phyloP scores from a whole-genome alignment of 2,888 invertebrate genomes.

The Anticlea derivata region DNA sequence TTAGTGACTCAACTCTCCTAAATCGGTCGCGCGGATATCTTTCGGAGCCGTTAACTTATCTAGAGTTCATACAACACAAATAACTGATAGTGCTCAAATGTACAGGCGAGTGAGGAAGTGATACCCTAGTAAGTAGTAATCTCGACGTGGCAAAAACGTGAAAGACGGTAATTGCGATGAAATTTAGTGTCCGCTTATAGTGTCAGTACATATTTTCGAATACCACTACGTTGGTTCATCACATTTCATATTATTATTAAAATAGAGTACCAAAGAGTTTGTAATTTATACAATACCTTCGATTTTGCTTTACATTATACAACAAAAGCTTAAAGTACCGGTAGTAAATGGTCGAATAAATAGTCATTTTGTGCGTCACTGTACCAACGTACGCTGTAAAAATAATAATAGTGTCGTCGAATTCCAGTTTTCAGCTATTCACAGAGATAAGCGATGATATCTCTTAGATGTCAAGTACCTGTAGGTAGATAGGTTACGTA shows the following conservation, averaged over 20 bases:
- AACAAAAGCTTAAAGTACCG: too few species aligned
- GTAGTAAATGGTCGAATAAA: too few species aligned
- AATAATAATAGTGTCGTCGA: conserved; percentile 18
- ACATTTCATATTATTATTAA: too few species aligned
- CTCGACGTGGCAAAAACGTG: too few species aligned
- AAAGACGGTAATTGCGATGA: too few species aligned
- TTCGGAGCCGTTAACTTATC: conserved; percentile 45
- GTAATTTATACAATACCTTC: too few species aligned
- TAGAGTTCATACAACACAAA: conserved; percentile 70
- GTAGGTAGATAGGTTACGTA: too few species aligned
- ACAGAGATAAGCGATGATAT: conserved; percentile 45
- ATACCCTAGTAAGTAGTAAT: neutral
- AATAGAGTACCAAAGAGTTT: too few species aligned
- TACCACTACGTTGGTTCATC: too few species aligned
- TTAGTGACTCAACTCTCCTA: conserved; percentile 5
- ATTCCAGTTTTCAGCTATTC: conserved; percentile 18
- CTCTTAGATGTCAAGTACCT: conserved; percentile 4
- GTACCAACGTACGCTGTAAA: neutral
- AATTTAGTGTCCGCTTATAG: too few species aligned
- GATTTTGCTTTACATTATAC: too few species aligned
- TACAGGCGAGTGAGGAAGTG: conserved; percentile 38
- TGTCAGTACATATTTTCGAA: too few species aligned
- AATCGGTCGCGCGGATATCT: conserved; percentile 19
- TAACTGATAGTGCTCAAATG: conserved; percentile 63
- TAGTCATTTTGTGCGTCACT: neutral